These are phyloP conservation scores for Gastrophysa polygoni DNA, from an alignment of 2,888 invertebrate genomes.

Conservation along the genomic window DNA sequence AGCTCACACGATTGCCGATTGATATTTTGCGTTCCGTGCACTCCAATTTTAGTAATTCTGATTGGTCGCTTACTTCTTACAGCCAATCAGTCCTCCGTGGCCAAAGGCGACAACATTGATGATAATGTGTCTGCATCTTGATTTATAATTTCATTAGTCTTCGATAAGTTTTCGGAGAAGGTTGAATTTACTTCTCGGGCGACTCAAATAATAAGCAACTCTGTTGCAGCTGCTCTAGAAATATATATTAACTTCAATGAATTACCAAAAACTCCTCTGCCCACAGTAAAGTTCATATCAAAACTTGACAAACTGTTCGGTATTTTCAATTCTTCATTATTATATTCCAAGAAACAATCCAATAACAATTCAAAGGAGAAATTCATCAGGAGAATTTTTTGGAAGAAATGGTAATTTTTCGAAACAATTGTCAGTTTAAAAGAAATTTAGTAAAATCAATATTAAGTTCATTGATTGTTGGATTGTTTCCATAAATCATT, in stretches of 20 bases:
- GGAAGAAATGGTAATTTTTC: neutral
- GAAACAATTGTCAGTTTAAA: neutral
- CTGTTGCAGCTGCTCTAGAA: slow-evolving; percentile 30
- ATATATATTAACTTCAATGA: slow-evolving; percentile 22
- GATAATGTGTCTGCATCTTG: too few species aligned
- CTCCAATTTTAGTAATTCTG: too few species aligned
- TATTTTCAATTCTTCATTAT: slow-evolving; percentile 27
- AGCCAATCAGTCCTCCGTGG: too few species aligned
- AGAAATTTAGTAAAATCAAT: neutral
- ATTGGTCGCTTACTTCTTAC: too few species aligned
- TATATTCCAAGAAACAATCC: slow-evolving; percentile 15
- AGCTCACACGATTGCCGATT: too few species aligned
- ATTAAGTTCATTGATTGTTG: slow-evolving; percentile 13
- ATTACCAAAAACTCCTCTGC: slow-evolving; percentile 20
- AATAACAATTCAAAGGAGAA: slow-evolving; percentile 24
- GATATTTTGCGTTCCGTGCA: too few species aligned
- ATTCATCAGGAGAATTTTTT: slow-evolving; percentile 5
- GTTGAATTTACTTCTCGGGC: too few species aligned
- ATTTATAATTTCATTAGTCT: too few species aligned
- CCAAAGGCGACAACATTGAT: too few species aligned
- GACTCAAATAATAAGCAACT: slow-evolving; percentile 33
- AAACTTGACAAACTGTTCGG: too few species aligned
- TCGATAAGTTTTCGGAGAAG: too few species aligned
- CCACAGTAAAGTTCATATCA: slow-evolving; percentile 23
- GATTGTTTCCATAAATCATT: slow-evolving; percentile 13